Evolutionary conservation across 2,797 vertebrate genomes (phyloP).

Genomic region (Triplophysa yarkandensis): DNA sequence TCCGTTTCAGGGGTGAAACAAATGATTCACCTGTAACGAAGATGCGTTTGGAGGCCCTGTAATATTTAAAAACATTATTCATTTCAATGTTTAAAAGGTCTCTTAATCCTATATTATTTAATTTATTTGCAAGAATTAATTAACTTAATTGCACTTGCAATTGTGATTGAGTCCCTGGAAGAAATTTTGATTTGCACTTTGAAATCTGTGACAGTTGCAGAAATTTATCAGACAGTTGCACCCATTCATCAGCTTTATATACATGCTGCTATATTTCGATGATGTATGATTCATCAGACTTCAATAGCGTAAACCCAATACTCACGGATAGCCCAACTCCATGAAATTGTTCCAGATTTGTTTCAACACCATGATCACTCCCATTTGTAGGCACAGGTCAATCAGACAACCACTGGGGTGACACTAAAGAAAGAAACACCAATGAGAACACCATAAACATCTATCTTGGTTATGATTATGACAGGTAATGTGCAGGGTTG

Average conservation of each 20-base stretch:
- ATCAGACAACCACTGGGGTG: slow-evolving; percentile 98
- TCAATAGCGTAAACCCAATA: slow-evolving; percentile 7
- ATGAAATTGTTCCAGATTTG: slow-evolving; percentile 99
- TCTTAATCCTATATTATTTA: too few species aligned
- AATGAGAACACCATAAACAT: slow-evolving; percentile 42
- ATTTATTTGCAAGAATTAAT: too few species aligned
- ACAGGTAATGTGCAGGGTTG: neutral
- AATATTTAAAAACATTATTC: too few species aligned
- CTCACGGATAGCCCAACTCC: slow-evolving; percentile 93
- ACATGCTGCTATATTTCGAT: neutral
- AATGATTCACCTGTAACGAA: neutral
- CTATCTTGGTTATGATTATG: slow-evolving; percentile 8
- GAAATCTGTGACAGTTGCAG: neutral
- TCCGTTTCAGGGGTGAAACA: neutral
- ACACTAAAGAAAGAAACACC: slow-evolving; percentile 78
- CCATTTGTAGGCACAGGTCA: slow-evolving; percentile 98
- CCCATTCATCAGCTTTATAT: neutral
- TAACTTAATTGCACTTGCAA: too few species aligned
- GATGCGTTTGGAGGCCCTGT: too few species aligned
- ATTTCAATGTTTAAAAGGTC: too few species aligned
- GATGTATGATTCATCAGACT: neutral
- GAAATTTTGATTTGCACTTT: too few species aligned
- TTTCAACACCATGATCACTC: slow-evolving; percentile 99
- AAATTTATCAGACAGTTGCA: neutral
- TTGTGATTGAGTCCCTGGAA: too few species aligned